Percentiles rank a stretch among this genome's conserved stretches.
These are phyloP conservation scores for Progne subis DNA, from an alignment of 2,113 vertebrate genomes.

Conservation along the genomic window DNA sequence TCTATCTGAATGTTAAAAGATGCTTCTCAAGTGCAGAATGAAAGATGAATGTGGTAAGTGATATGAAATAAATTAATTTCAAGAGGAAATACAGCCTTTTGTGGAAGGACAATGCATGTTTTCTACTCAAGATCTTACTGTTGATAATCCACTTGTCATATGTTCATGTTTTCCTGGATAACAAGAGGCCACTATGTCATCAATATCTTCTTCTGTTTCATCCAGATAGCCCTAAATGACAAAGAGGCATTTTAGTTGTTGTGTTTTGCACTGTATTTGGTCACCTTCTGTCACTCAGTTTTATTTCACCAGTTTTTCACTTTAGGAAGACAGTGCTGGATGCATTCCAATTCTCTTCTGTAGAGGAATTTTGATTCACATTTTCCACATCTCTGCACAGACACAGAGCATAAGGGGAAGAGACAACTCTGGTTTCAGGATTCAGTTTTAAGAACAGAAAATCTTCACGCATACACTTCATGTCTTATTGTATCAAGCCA, in stretches of 20 bases:
- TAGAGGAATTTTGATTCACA: neutral
- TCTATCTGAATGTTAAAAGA: neutral
- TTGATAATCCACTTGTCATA: conserved; percentile 79
- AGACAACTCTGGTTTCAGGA: neutral
- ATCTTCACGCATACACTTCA: neutral
- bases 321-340: neutral
- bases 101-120: neutral
- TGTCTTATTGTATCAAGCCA: neutral
- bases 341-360: neutral
- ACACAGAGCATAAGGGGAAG: neutral
- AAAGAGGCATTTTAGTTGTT: conserved; percentile 6
- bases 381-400: neutral
- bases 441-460: neutral
- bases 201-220: conserved; percentile 80
- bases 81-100: neutral
- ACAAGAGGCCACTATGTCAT: conserved; percentile 73
- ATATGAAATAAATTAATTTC: neutral
- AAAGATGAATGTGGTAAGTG: neutral
- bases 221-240: conserved; percentile 81
- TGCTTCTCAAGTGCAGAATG: neutral
- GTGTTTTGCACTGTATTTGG: neutral
- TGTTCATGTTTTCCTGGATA: conserved; percentile 53
- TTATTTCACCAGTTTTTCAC: neutral
- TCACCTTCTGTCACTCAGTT: neutral
- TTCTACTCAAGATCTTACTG: conserved; percentile 74